A percentile compares a stretch with the other conserved stretches of the same genome.
phyloP scores from a whole-genome alignment of 2,888 invertebrate genomes.

The Coronaproctus castanopsis region DNA sequence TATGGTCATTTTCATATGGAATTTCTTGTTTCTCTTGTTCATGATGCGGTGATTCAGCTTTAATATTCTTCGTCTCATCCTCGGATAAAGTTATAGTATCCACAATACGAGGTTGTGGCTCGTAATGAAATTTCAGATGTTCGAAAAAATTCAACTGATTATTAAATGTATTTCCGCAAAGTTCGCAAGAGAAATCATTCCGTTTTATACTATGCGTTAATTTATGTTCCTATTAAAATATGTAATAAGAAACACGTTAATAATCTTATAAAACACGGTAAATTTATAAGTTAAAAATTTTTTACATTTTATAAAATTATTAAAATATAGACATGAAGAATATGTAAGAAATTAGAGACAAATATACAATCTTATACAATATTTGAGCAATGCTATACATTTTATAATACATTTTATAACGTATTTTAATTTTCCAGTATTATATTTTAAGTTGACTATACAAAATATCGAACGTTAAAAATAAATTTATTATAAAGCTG shows the following conservation, averaged over 20 bases:
- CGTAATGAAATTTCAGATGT: conserved; percentile 64
- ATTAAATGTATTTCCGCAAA: conserved; percentile 53
- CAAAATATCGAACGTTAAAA: not conserved
- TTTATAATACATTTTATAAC: no score
- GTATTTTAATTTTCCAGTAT: no score
- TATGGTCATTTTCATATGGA: no score
- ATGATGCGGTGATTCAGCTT: conserved; percentile 4
- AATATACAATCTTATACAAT: not conserved
- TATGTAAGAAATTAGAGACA: conserved; percentile 19
- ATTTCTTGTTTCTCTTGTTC: no score
- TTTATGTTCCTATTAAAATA: conserved; percentile 13
- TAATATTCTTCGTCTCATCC: conserved; percentile 5
- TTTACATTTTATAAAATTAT: not conserved
- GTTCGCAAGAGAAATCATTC: conserved; percentile 41
- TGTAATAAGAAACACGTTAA: not conserved
- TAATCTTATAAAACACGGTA: not conserved
- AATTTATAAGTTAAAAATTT: not conserved
- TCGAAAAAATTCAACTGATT: conserved; percentile 68
- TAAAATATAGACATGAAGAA: not conserved
- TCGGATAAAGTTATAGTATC: conserved; percentile 2
- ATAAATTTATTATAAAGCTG: no score
- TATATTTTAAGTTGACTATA: not conserved
- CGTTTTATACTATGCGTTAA: conserved; percentile 13
- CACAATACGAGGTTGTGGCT: conserved; percentile 24
- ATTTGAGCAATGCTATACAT: no score